phyloP scores from a whole-genome alignment of 2,113 vertebrate species.

The Microtus ochrogaster region DNA sequence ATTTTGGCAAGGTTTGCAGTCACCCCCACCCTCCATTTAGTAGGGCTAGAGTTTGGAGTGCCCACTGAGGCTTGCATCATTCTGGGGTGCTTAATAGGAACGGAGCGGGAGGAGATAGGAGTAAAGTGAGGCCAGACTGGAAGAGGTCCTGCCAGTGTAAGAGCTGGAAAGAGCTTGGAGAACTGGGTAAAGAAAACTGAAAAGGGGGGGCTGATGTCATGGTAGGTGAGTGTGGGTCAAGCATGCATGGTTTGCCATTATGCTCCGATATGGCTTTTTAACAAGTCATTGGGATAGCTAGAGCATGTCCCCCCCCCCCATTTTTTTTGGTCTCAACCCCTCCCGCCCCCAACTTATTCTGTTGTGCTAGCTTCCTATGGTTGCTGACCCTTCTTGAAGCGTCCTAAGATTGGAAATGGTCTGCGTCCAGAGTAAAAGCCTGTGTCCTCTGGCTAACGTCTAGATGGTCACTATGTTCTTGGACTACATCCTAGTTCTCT shows the following conservation, averaged over 20 bases:
- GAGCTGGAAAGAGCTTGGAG: background rate
- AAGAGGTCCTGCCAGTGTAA: accelerated
- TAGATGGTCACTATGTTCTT: background rate
- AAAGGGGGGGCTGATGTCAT: accelerated
- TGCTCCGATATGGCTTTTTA: background rate
- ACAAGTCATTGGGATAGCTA: background rate
- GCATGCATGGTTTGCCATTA: too few relatives aligned
- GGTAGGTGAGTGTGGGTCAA: background rate
- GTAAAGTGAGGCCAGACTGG: background rate
- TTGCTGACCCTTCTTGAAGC: background rate
- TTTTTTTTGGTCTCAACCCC: background rate
- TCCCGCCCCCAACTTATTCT: background rate
- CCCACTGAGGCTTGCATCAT: background rate
- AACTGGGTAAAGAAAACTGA: background rate
- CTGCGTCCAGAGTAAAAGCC: background rate
- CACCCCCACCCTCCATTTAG: too few relatives aligned
- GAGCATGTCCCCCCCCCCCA: too few relatives aligned
- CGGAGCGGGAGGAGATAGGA: background rate
- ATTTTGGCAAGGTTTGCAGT: background rate
- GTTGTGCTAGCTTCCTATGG: background rate
- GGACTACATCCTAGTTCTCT: too few relatives aligned
- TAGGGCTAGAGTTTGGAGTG: background rate
- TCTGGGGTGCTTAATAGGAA: background rate
- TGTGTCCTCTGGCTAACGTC: background rate
- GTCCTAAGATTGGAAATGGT: background rate